A percentile compares a stretch with the other conserved stretches of the same genome.
phyloP scores from a whole-genome alignment of 2,888 invertebrate species.

The Endotricha flammealis region DNA sequence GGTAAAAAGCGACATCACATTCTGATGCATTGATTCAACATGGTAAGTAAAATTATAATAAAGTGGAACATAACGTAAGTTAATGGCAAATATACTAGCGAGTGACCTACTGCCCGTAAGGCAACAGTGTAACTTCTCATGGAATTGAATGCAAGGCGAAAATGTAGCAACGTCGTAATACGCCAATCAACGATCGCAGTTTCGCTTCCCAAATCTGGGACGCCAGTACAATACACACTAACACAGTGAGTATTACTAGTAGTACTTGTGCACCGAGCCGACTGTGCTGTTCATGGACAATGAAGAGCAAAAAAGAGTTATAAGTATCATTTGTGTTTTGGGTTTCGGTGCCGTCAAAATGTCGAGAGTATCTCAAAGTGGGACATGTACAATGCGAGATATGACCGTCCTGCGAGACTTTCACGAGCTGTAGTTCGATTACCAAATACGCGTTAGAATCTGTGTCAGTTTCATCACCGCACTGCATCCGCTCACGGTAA shows the following conservation, averaged over 20 bases:
- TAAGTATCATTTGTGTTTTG: conserved; percentile 55
- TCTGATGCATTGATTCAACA: background rate
- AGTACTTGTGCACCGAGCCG: conserved; percentile 41
- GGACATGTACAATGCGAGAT: conserved; percentile 68
- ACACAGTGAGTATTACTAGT: conserved; percentile 33
- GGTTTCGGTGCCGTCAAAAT: conserved; percentile 69
- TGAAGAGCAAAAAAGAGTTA: conserved; percentile 55
- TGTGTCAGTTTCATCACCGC: conserved; percentile 76
- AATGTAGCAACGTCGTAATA: conserved; percentile 69
- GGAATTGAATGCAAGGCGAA: conserved; percentile 71
- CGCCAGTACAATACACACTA: conserved; percentile 53
- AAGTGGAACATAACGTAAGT: conserved; percentile 16
- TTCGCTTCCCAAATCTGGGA: conserved; percentile 69
- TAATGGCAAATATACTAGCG: conserved; percentile 39
- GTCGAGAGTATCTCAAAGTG: conserved; percentile 61
- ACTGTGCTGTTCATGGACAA: conserved; percentile 44
- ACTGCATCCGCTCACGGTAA: conserved; percentile 64
- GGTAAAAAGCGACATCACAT: too few species aligned
- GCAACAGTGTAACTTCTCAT: conserved; percentile 66
- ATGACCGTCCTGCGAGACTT: conserved; percentile 72
- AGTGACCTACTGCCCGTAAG: conserved; percentile 64
- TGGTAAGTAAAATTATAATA: background rate
- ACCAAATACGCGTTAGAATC: conserved; percentile 77
- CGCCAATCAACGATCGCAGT: conserved; percentile 68
- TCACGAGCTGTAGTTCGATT: conserved; percentile 74